Base-by-base conservation (phyloP, 1,140 invertebrate genomes). In the Bathynomus jamesi region DNA sequence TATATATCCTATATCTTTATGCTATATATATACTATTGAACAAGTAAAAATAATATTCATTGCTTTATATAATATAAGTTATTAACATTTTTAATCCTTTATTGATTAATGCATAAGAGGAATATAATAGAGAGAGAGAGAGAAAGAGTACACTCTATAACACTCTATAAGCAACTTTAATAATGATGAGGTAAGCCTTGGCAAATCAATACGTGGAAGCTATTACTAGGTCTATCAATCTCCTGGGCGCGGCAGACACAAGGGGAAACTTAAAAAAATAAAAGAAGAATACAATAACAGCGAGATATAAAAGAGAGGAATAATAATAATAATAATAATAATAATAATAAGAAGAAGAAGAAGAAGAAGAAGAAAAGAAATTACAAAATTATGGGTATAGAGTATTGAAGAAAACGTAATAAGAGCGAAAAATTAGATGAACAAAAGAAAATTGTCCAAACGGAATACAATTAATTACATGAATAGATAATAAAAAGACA, bases 271-370 rank as follows among this genome's bases (percentile, higher is more conserved):
- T n/a, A n/a, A n/a, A n/a, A n/a, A n/a, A n/a, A n/a, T n/a, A n/a
- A n/a, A n/a, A n/a, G n/a, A n/a, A n/a, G n/a, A 40, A 8, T 8
- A 40, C 17, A 40, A 40, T 40, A 40, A 40, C 17, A 40, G 17
- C 17, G 17, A 40, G 17, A 40, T 40, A 40, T 8, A 8, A 40
- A 40, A 8, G 17, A 40, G 7, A 40, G 17, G 7, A 40, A 40
- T 40, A 40, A 40, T 62, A n/a, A 62, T 62, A 62, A 62, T 27
- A 27, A 28, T 30, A n/a, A 62, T 46, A 63, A 29, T 31, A 31
- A 29, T 8, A 31, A 29, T 7, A 10, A 60, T 32, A 69, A 32
- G 8, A 62, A n/a, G 4, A 28, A n/a, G 10, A n/a, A 66, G 11
- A 25, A 29, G 10, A 29, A 66, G 11, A 30, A 29, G n/a, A 31